Conservation (phyloP, 1,140 invertebrate genomes). For the Drosophila paulistorum region DNA sequence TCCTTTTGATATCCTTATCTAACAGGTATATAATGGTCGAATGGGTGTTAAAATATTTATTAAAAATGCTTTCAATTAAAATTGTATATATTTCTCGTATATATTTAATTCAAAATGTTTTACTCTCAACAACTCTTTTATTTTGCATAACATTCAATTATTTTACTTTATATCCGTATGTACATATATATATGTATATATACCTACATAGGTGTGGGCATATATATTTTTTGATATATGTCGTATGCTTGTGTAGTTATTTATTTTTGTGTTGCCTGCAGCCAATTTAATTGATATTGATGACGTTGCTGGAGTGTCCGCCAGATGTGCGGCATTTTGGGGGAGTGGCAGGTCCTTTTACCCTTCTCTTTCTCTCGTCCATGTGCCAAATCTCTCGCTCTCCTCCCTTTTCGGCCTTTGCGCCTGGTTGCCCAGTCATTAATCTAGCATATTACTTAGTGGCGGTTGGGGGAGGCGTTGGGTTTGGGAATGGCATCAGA, state of each 20-base stretch:
- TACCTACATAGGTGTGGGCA: neutral
- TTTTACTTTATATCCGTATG: slow-evolving; percentile 17
- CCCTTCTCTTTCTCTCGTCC: neutral
- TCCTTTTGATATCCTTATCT: neutral
- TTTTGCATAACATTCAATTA: slow-evolving; percentile 50
- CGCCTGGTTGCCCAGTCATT: slow-evolving; percentile 46
- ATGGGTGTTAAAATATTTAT: neutral
- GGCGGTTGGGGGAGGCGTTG: slow-evolving; percentile 21
- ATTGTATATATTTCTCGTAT: slow-evolving; percentile 37
- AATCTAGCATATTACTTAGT: slow-evolving; percentile 55
- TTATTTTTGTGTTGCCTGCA: slow-evolving; percentile 49
- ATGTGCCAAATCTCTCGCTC: neutral
- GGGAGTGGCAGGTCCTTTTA: neutral
- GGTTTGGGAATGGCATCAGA: slow-evolving; percentile 20
- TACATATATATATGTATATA: neutral
- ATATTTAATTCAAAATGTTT: slow-evolving; percentile 41
- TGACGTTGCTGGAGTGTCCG: slow-evolving; percentile 43
- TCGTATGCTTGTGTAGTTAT: slow-evolving; percentile 30
- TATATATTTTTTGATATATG: slow-evolving; percentile 1
- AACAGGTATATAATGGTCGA: neutral
- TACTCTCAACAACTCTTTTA: slow-evolving; percentile 21
- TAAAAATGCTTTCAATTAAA: slow-evolving; percentile 44
- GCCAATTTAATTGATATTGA: slow-evolving; percentile 76
- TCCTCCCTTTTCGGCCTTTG: neutral
- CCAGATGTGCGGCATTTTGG: slow-evolving; percentile 9